Percentiles rank a stretch among this genome's conserved stretches.
phyloP scores from a whole-genome alignment of 2,113 vertebrate species.

The Lepidothrix coronata region DNA sequence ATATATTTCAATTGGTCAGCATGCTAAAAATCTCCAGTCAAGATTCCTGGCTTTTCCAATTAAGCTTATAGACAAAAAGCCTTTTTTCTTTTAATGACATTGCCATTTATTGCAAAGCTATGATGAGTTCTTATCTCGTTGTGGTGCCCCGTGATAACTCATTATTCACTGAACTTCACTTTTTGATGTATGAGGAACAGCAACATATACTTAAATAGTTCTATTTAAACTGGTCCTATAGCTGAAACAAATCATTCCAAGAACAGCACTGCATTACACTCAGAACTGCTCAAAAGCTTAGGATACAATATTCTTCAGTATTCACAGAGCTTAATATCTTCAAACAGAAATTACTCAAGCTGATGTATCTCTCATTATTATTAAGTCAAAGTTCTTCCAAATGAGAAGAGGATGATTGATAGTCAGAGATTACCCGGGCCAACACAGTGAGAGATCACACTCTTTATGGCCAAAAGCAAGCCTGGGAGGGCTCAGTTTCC shows the following conservation, averaged over 20 bases:
- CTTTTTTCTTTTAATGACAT: conserved; percentile 44
- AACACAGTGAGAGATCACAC: not conserved
- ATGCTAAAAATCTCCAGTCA: not conserved
- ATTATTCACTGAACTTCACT: conserved; percentile 42
- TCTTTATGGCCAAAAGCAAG: not conserved
- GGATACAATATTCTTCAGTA: not conserved
- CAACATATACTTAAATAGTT: conserved; percentile 54
- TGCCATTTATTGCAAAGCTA: conserved; percentile 46
- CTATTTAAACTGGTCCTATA: conserved; percentile 54
- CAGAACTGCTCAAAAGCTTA: conserved; percentile 52
- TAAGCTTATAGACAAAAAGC: conserved; percentile 30
- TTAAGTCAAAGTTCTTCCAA: conserved; percentile 47
- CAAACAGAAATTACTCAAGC: conserved; percentile 58
- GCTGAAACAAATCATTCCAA: conserved; percentile 64
- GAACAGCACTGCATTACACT: conserved; percentile 43
- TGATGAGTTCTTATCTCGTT: conserved; percentile 47
- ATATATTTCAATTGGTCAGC: not conserved
- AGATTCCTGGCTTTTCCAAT: conserved; percentile 35
- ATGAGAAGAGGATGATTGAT: conserved; percentile 1
- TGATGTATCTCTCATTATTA: conserved; percentile 34
- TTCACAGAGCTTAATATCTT: conserved; percentile 50
- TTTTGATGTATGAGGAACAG: conserved; percentile 54
- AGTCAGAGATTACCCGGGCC: not conserved
- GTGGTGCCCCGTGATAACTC: conserved; percentile 25
- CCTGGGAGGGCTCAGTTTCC: not conserved